These are phyloP conservation scores for Eupithecia pulchellata DNA, from an alignment of 2,888 invertebrate genomes.

Conservation along the genomic window DNA sequence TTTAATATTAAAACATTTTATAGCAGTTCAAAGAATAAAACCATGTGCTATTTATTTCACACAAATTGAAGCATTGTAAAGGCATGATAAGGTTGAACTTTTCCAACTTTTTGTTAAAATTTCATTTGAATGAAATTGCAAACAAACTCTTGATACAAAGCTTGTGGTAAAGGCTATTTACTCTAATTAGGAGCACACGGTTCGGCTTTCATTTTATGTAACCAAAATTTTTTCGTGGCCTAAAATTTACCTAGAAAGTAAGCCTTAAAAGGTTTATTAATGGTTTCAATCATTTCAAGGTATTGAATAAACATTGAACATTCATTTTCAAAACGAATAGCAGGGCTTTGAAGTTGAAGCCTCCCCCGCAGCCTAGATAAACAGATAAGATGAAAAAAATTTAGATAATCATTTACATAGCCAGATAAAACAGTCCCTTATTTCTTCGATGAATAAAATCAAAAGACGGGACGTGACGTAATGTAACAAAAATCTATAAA, in stretches of 20 bases:
- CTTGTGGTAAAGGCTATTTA: neutral
- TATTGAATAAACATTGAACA: too few species aligned
- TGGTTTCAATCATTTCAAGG: too few species aligned
- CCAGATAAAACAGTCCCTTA: too few species aligned
- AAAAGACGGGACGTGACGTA: too few species aligned
- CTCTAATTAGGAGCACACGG: conserved; percentile 26
- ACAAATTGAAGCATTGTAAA: conserved; percentile 27
- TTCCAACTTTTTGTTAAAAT: neutral
- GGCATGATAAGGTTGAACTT: conserved; percentile 18
- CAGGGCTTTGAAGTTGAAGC: neutral
- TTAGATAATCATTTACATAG: too few species aligned
- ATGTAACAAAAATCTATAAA: too few species aligned
- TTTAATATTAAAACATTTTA: neutral
- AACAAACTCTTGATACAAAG: conserved; percentile 4
- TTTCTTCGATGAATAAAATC: too few species aligned
- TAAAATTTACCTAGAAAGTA: neutral
- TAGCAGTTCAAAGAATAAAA: conserved; percentile 30
- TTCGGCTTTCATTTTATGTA: conserved; percentile 9
- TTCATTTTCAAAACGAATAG: neutral
- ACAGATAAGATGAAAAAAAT: too few species aligned
- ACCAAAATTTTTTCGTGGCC: neutral
- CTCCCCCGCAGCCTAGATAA: too few species aligned
- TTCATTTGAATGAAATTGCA: conserved; percentile 1
- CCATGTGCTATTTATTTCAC: conserved; percentile 17
- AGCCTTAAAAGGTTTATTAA: too few species aligned